Evolutionary conservation across 2,888 invertebrate species (phyloP), one percentile per base, ranked within the genome.

Genomic region (Synanthedon vespiformis): DNA sequence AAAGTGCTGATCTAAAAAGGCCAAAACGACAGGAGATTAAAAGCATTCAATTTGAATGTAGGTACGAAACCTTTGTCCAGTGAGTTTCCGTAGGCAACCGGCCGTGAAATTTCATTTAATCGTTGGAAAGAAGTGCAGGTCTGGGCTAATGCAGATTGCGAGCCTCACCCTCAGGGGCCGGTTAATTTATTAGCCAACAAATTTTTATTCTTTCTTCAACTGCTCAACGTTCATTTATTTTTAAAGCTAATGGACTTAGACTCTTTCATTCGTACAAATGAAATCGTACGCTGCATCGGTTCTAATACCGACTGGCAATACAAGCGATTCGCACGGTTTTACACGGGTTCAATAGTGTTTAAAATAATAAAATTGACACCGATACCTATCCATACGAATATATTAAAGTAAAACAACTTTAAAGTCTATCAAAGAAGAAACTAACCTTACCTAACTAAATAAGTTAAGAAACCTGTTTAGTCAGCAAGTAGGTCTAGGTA

Each of bases 61-160:
- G 80, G 77, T 76, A 71, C 71, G 71, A 70, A 74, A 75, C 77
- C 80, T 83, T 83, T 81, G 83, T 83, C 84, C 83, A 72, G 77
- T 65, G 73, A 72, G 77, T 71, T 79, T 71, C 76, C 70, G 77
- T 67, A 76, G 76, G 82, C 79, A 80, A 70, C 80, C 74, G 74
- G 70, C 79, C 81, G 76, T 84, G 81, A 84, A 83, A 84, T 83
- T 83, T 84, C 81, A 84, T 84, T 84, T 84, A 84, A 84, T 83
- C 82, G 81, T 67, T 62, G 68, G 72, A 77, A 80, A 82, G 80
- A 77, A 82, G 83, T 84, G 84, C 83, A 59, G 54, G 83, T 80
- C 83, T 63, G 61, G 60, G 72, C 80, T 85, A 84, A 85, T 84
- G 84, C 84, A 84, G 84, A 84, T 83, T 81, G 82, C 77, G 77